Evolutionary conservation across 2,113 vertebrate species (phyloP).

Genomic region (Ameiurus melas): DNA sequence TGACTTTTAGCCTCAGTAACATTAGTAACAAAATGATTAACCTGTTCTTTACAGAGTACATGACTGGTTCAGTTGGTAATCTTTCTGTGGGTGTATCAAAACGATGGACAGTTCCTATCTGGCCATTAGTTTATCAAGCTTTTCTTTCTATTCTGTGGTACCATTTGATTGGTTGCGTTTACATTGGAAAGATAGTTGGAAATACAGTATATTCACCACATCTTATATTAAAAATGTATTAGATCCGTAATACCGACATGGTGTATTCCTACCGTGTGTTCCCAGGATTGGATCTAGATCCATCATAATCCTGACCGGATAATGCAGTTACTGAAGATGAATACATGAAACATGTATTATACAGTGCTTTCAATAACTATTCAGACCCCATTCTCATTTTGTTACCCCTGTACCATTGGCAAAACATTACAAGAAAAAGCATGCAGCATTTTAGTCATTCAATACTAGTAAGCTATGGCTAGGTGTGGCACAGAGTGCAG

Average conservation of each 20-base stretch:
- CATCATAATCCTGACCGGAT: neutral
- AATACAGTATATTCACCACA: neutral
- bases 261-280: neutral
- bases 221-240: neutral
- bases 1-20: neutral
- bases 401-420: neutral
- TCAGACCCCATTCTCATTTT: neutral
- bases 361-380: neutral
- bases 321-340: neutral
- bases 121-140: neutral
- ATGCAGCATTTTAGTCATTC: too few species aligned
- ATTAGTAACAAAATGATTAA: neutral
- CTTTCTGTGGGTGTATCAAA: neutral
- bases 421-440: too few species aligned
- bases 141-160: neutral
- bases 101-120: neutral
- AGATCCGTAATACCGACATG: neutral
- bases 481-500: neutral
- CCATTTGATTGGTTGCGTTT: neutral
- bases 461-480: neutral
- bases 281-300: neutral
- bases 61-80: neutral
- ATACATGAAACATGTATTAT: neutral
- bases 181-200: neutral
- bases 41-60: neutral